Percentiles rank a stretch among this genome's conserved stretches.
Conservation (phyloP, 1,140 invertebrate genomes). For the Leptestheria dahalacensis region DNA sequence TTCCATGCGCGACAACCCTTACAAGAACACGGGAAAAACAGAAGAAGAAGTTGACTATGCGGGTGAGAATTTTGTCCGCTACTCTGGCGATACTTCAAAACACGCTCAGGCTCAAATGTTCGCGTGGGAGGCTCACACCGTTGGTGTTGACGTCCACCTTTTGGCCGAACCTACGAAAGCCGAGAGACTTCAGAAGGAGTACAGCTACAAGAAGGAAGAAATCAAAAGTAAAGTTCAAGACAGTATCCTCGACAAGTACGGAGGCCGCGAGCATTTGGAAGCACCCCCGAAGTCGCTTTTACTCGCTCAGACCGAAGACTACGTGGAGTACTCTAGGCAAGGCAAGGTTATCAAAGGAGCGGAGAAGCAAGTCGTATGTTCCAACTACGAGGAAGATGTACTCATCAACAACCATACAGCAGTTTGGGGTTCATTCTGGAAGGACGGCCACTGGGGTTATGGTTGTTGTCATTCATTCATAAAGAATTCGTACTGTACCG, state of each 20-base stretch:
- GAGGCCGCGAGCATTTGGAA: conserved; percentile 80
- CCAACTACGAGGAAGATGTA: conserved; percentile 90
- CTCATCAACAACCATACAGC: conserved; percentile 81
- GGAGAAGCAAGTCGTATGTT: conserved; percentile 71
- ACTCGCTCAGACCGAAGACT: conserved; percentile 88
- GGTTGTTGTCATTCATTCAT: conserved; percentile 89
- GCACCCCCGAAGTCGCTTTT: conserved; percentile 69
- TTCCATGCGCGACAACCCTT: conserved; percentile 97
- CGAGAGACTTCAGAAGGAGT: conserved; percentile 79
- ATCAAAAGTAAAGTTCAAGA: conserved; percentile 59
- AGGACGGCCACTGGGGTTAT: conserved; percentile 82
- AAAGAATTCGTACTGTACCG: conserved; percentile 79
- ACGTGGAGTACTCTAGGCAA: conserved; percentile 87
- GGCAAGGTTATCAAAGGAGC: conserved; percentile 67
- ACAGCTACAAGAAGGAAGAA: conserved; percentile 72
- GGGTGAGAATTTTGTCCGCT: conserved; percentile 92
- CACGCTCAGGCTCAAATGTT: conserved; percentile 88
- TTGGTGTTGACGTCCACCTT: conserved; percentile 88
- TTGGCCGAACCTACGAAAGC: conserved; percentile 95
- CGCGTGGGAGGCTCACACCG: conserved; percentile 92
- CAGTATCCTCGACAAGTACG: conserved; percentile 70
- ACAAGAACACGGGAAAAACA: conserved; percentile 32
- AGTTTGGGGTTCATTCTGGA: conserved; percentile 94
- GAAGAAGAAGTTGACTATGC: conserved; percentile 56
- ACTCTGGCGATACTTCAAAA: conserved; percentile 77